Evolutionary conservation across 2,797 vertebrate genomes (phyloP).

Genomic region (Rhynchonycteris naso): DNA sequence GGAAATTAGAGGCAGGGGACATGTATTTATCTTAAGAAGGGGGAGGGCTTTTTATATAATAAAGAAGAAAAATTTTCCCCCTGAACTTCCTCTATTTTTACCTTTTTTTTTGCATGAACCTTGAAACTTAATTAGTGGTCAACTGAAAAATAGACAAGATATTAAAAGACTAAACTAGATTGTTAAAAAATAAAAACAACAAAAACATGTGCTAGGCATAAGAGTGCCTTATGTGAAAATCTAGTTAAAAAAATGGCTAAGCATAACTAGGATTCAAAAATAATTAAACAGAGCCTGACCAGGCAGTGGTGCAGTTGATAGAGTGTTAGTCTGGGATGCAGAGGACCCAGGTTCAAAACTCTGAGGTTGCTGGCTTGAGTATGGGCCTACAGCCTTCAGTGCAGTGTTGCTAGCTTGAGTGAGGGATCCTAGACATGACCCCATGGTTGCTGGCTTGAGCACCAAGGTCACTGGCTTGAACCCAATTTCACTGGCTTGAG

Average conservation of each 20-base stretch:
- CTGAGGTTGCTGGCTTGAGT: no score
- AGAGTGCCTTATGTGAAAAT: neutral
- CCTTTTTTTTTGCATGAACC: neutral
- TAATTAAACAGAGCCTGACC: neutral
- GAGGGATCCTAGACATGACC: no score
- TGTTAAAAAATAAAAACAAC: neutral
- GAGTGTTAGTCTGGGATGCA: no score
- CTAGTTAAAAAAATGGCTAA: neutral
- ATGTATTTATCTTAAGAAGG: neutral
- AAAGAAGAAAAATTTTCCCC: neutral
- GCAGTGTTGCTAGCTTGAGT: no score
- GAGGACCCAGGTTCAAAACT: no score
- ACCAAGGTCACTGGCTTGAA: no score
- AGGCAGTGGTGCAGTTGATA: no score
- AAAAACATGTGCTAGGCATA: neutral
- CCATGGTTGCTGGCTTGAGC: no score
- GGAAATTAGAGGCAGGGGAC: neutral
- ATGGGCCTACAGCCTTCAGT: no score
- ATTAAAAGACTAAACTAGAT: neutral
- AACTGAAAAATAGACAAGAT: neutral
- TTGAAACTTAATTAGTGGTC: neutral
- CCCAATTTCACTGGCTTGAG: no score
- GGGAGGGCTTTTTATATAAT: neutral
- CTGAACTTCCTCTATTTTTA: neutral
- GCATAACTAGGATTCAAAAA: neutral